These are phyloP conservation scores for Struthio camelus DNA, from an alignment of 2,113 vertebrate species.

Conservation along the genomic window DNA sequence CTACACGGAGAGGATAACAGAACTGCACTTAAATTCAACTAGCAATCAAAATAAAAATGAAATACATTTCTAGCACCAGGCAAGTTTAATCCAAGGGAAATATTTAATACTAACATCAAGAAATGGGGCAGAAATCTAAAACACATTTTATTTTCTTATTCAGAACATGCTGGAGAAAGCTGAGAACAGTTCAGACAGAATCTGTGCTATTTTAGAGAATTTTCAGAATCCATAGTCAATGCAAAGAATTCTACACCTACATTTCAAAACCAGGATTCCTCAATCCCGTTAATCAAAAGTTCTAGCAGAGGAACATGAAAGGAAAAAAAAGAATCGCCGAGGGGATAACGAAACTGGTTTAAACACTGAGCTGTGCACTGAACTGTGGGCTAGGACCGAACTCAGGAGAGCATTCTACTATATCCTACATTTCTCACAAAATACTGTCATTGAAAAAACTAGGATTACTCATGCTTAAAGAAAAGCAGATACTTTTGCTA, in stretches of 20 bases:
- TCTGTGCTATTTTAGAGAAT: not conserved
- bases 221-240: not conserved
- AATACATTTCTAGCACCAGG: not conserved
- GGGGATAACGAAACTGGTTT: not conserved
- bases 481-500: not conserved
- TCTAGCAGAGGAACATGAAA: not conserved
- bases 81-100: not conserved
- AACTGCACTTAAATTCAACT: not conserved
- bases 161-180: not conserved
- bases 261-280: not conserved
- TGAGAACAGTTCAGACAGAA: not conserved
- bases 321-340: not conserved
- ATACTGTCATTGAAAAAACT: not conserved
- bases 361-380: not conserved
- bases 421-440: not conserved
- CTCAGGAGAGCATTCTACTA: not conserved
- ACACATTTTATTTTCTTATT: not conserved
- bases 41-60: not conserved
- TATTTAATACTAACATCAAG: not conserved
- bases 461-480: not conserved
- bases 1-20: not conserved
- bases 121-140: not conserved
- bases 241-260: not conserved
- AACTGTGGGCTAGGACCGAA: not conserved
- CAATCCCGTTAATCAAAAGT: not conserved